Conservation (phyloP, 2,113 vertebrate genomes). For the Canis aureus region DNA sequence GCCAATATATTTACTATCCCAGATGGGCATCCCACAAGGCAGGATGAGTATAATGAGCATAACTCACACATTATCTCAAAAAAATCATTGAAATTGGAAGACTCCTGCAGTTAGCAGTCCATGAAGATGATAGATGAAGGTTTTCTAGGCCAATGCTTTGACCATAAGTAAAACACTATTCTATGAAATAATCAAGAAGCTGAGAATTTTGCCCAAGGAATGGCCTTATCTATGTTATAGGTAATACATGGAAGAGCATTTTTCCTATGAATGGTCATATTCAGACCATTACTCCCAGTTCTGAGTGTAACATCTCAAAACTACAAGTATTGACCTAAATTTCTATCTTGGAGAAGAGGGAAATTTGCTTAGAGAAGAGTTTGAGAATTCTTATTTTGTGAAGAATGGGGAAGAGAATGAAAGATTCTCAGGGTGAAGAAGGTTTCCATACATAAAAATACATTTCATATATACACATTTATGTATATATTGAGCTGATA, state of each 20-base stretch:
- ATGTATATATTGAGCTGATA: neutral
- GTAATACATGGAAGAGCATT: neutral
- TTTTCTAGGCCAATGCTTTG: neutral
- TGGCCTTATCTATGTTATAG: neutral
- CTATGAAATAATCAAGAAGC: neutral
- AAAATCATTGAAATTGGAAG: neutral
- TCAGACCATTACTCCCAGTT: neutral
- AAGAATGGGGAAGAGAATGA: neutral
- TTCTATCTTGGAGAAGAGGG: neutral
- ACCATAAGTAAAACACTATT: neutral
- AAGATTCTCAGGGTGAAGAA: neutral
- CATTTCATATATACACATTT: too few relatives aligned
- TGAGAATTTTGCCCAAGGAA: neutral
- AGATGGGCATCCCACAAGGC: neutral
- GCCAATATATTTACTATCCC: neutral
- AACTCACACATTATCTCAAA: neutral
- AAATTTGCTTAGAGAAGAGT: neutral
- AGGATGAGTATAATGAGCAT: neutral
- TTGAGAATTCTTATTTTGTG: neutral
- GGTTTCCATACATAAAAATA: neutral
- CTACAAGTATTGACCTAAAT: neutral
- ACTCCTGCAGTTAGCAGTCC: neutral
- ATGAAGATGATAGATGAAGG: neutral
- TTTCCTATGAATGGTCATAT: neutral
- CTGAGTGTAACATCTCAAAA: neutral